phyloP scores from a whole-genome alignment of 2,888 invertebrate genomes.

The Agriopis aurantiaria region DNA sequence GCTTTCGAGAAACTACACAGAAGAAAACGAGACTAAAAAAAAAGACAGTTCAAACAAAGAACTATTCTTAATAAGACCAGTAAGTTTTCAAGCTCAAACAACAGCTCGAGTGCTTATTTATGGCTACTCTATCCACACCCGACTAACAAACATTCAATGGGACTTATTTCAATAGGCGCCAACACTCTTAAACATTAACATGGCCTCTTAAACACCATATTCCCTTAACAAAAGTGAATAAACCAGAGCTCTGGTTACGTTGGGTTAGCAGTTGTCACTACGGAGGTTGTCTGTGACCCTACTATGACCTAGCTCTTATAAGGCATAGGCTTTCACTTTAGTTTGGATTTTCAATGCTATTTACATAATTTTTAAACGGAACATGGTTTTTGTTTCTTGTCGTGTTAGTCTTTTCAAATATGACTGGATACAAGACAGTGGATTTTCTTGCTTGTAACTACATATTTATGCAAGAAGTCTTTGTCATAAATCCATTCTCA shows the following conservation, averaged over 20 bases:
- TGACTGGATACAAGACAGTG: slow-evolving; percentile 1
- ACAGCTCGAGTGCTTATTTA: slow-evolving; percentile 26
- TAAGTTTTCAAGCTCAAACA: slow-evolving; percentile 18
- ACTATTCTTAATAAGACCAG: not conserved
- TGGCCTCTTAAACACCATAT: slow-evolving; percentile 32
- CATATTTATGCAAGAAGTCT: too few relatives aligned
- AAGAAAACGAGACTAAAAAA: not conserved
- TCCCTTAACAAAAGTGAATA: slow-evolving; percentile 31
- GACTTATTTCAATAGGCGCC: slow-evolving; percentile 51
- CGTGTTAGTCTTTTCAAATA: slow-evolving; percentile 2
- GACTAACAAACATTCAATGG: slow-evolving; percentile 47
- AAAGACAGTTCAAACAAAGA: not conserved
- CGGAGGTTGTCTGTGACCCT: slow-evolving; percentile 49
- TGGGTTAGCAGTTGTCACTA: slow-evolving; percentile 49
- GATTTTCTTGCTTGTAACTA: not conserved
- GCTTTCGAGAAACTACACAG: too few relatives aligned
- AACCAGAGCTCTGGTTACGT: slow-evolving; percentile 40
- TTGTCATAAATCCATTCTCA: too few relatives aligned
- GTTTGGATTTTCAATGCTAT: slow-evolving; percentile 41
- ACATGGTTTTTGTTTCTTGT: slow-evolving; percentile 30
- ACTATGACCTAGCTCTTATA: slow-evolving; percentile 51
- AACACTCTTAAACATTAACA: slow-evolving; percentile 27
- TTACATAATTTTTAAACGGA: slow-evolving; percentile 32
- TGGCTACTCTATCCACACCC: slow-evolving; percentile 26
- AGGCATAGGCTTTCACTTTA: slow-evolving; percentile 54